Conservation (phyloP, 2,888 invertebrate species). For the Dexiosoma caninum region DNA sequence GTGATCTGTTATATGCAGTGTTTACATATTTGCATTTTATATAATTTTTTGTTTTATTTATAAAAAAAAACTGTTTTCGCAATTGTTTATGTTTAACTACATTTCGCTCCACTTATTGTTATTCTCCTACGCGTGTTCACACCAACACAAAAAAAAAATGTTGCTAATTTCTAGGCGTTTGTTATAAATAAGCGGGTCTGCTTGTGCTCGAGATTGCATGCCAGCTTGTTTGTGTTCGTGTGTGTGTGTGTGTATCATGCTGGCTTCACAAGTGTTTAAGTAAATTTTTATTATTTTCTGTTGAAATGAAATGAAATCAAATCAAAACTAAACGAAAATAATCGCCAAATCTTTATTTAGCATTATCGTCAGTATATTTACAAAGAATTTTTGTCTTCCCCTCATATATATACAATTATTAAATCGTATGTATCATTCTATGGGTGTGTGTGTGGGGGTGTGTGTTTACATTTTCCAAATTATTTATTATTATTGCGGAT, state of each 20-base stretch:
- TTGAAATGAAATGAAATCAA: constrained; percentile 34
- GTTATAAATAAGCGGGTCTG: not conserved
- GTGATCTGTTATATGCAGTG: constrained; percentile 13
- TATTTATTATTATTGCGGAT: constrained; percentile 45
- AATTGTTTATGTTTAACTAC: constrained; percentile 15
- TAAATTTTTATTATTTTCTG: constrained; percentile 51
- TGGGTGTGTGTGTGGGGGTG: not conserved
- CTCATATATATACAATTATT: constrained; percentile 7
- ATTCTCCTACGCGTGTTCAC: not conserved
- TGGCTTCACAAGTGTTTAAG: constrained; percentile 32
- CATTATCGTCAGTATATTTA: constrained; percentile 22
- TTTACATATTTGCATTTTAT: not conserved
- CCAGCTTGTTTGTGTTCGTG: not conserved
- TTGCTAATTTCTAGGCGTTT: constrained; percentile 35
- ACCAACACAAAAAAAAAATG: constrained; percentile 24
- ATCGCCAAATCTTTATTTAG: constrained; percentile 9
- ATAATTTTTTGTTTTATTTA: not conserved
- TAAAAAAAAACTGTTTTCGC: not conserved
- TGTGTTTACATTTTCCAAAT: constrained; percentile 8
- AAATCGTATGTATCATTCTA: not conserved
- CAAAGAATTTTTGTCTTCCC: constrained; percentile 1
- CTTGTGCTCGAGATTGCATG: too few relatives aligned
- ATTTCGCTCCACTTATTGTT: constrained; percentile 8
- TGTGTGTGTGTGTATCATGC: not conserved
- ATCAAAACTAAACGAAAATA: constrained; percentile 3